Percentiles rank a stretch among this genome's conserved stretches.
phyloP scores from a whole-genome alignment of 2,113 vertebrate species.

The Ciconia boyciana region DNA sequence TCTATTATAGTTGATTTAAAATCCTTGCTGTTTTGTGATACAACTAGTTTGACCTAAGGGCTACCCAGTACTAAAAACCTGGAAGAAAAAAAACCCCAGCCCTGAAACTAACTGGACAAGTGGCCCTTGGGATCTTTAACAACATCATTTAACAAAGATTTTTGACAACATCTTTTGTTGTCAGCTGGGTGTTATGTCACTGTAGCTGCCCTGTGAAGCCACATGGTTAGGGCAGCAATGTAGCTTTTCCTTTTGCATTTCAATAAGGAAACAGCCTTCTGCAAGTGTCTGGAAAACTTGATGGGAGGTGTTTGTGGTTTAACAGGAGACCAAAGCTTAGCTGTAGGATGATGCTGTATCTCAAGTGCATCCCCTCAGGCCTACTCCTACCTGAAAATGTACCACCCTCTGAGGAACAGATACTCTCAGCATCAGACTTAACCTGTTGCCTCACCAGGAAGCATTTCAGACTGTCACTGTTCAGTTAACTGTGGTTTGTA shows the following conservation, averaged over 20 bases:
- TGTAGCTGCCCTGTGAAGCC: neutral
- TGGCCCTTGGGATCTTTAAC: neutral
- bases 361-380: neutral
- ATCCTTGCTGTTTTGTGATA: neutral
- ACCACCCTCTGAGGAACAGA: neutral
- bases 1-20: neutral
- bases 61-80: neutral
- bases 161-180: neutral
- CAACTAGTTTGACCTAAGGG: neutral
- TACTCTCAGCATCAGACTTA: neutral
- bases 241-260: neutral
- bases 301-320: neutral
- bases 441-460: neutral
- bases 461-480: neutral
- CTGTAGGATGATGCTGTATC: neutral
- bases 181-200: neutral
- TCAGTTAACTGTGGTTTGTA: neutral
- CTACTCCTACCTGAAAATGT: neutral
- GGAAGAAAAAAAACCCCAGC: neutral
- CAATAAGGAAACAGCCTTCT: neutral
- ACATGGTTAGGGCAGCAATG: rapidly evolving
- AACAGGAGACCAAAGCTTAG: neutral
- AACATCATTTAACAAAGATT: too few relatives aligned
- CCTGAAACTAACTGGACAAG: neutral
- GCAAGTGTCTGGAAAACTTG: neutral